These are phyloP conservation scores for Pristis pectinata DNA, from an alignment of 2,797 vertebrate species.

Conservation along the genomic window DNA sequence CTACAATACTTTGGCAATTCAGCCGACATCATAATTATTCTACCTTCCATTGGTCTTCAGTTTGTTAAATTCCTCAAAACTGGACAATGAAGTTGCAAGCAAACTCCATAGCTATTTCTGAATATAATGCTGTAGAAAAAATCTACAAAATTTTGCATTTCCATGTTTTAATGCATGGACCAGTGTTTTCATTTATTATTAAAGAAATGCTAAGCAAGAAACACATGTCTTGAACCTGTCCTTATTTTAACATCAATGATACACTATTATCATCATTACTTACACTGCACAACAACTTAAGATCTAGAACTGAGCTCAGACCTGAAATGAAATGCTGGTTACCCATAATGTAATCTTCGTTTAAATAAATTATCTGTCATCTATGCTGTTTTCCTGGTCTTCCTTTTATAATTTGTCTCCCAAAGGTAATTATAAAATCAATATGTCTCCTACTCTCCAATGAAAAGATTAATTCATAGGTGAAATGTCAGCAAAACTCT, in stretches of 20 bases:
- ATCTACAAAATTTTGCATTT: neutral
- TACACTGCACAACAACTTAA: neutral
- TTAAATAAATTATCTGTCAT: neutral
- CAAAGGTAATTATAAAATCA: constrained; percentile 28
- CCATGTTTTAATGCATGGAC: neutral
- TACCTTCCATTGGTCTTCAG: neutral
- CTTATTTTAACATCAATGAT: neutral
- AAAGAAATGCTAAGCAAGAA: neutral
- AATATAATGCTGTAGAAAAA: neutral
- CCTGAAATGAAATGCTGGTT: neutral
- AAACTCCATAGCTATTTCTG: neutral
- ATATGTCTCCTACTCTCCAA: neutral
- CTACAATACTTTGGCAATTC: neutral
- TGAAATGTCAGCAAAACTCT: constrained; percentile 7
- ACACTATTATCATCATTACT: neutral
- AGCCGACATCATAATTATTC: neutral
- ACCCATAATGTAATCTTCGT: neutral
- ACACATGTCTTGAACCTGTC: neutral
- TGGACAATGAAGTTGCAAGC: neutral
- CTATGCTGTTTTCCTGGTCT: neutral
- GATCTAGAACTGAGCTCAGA: neutral
- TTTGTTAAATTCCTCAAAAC: neutral
- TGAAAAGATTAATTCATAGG: constrained; percentile 14
- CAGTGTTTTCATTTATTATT: neutral
- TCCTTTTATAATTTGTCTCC: constrained; percentile 15